phyloP scores from a whole-genome alignment of 2,888 invertebrate species.

The Nomada fucata region DNA sequence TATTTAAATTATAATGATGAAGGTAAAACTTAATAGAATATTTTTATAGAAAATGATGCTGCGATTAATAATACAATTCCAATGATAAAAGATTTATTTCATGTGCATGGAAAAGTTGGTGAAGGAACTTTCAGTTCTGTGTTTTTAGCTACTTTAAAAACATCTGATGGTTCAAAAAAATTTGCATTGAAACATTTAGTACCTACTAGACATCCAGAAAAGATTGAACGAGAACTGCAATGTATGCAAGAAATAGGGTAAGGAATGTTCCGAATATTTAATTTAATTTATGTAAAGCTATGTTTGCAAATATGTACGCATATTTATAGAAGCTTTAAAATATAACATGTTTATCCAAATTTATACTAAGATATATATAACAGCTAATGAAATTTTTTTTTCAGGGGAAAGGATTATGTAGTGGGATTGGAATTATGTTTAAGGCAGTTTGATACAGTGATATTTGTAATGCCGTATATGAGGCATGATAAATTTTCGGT shows the following conservation, averaged over 20 bases:
- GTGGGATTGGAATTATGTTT: conserved; percentile 92
- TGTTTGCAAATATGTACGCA: no score
- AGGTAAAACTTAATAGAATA: conserved; percentile 22
- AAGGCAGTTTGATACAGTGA: conserved; percentile 91
- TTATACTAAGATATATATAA: neutral
- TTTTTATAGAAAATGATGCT: conserved; percentile 76
- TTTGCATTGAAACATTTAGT: conserved; percentile 95
- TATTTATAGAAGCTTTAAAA: no score
- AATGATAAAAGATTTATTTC: conserved; percentile 87
- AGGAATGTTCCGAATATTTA: conserved; percentile 23
- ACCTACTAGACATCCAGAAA: conserved; percentile 93
- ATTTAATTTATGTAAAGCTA: neutral
- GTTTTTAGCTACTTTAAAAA: conserved; percentile 89
- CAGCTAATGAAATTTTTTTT: conserved; percentile 64
- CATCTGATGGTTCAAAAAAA: conserved; percentile 85
- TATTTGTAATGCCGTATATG: conserved; percentile 95
- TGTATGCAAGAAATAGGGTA: conserved; percentile 92
- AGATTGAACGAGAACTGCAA: conserved; percentile 92
- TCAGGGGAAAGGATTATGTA: conserved; percentile 92
- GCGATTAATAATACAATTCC: conserved; percentile 86
- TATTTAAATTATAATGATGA: conserved; percentile 16
- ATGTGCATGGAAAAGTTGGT: conserved; percentile 90
- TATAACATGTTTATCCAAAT: no score
- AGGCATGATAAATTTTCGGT: conserved; percentile 92
- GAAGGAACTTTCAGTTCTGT: conserved; percentile 96